Evolutionary conservation across 2,113 vertebrate genomes (phyloP).

Genomic region (Sebastes fasciatus): DNA sequence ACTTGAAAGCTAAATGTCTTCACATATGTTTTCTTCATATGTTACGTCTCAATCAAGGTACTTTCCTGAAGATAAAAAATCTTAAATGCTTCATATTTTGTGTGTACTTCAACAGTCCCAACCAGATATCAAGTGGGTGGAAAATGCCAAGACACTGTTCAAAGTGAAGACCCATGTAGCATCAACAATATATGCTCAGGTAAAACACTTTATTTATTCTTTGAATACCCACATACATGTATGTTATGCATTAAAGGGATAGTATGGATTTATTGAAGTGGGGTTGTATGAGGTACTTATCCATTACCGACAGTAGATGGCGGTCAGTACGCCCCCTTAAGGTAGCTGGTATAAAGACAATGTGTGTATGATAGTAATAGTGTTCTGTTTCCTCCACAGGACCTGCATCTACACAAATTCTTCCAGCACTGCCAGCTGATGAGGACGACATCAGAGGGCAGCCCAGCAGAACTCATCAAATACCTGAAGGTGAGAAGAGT

Average conservation of each 20-base stretch:
- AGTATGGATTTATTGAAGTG: neutral
- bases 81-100: neutral
- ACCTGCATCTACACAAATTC: conserved; percentile 96
- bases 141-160: conserved; percentile 93
- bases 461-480: conserved; percentile 92
- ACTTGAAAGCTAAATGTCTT: too few relatives aligned
- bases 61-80: neutral
- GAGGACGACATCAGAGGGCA: conserved; percentile 86
- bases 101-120: conserved; percentile 72
- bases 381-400: conserved; percentile 80
- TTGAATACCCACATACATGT: neutral
- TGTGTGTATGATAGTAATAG: neutral
- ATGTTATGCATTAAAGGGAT: neutral
- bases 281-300: neutral
- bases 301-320: neutral
- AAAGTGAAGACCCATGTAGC: conserved; percentile 91
- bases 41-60: neutral
- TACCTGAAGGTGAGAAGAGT: conserved; percentile 90
- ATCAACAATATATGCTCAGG: conserved; percentile 95
- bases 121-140: conserved; percentile 94
- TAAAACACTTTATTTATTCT: conserved; percentile 63
- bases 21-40: too few relatives aligned
- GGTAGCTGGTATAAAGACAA: neutral
- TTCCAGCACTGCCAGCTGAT: conserved; percentile 94
- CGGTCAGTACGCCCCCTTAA: neutral